Base-by-base conservation (phyloP, 2,797 vertebrate species). In the Spinibarbus caldwelli region DNA sequence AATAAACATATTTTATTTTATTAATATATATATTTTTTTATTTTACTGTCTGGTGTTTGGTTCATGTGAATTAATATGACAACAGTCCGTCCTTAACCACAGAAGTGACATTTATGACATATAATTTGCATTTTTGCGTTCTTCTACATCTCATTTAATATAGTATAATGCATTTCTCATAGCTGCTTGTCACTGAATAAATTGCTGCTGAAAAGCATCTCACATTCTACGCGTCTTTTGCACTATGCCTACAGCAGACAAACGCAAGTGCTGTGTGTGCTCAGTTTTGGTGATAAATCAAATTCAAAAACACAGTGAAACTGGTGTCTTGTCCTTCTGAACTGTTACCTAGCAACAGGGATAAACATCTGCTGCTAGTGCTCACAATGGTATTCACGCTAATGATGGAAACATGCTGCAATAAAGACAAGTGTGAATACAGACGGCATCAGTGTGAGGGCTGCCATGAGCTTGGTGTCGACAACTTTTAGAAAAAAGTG, bases 281-380 rank as follows among this genome's bases (percentile, higher is more conserved):
- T 67, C 31, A 76, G 49, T 54, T 76, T 76, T 54, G 72, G 47
- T 76, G 47, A 23, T 54, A 76, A 76, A 76, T 54, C 73, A 54
- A 38, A 57, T 76, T 54, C 49, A 76, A 8, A 36, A 54, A 54
- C 45, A 73, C 73, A 76, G 29, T 36, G 47, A 75, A 52, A 14
- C 29, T 52, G 49, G 72, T 34, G 11, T 34, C 47, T 54, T 23
- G 73, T 77, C 21, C 7, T 57, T n/a, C 21, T 57, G 23, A 57
- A 36, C 31, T 17, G 73, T 76, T n/a, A 36, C 73, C 34, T 38
- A 49, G 73, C 14, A 57, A 77, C 49, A 38, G 49, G 36, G 31
- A 36, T 77, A 57, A 77, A 77, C 73, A 57, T 57, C 49, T 77
- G 73, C 47, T 54, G 70, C 43, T 11, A 15, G 49, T n/a, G 7